Conservation (phyloP, 2,797 vertebrate species). For the Myotis vivesi region DNA sequence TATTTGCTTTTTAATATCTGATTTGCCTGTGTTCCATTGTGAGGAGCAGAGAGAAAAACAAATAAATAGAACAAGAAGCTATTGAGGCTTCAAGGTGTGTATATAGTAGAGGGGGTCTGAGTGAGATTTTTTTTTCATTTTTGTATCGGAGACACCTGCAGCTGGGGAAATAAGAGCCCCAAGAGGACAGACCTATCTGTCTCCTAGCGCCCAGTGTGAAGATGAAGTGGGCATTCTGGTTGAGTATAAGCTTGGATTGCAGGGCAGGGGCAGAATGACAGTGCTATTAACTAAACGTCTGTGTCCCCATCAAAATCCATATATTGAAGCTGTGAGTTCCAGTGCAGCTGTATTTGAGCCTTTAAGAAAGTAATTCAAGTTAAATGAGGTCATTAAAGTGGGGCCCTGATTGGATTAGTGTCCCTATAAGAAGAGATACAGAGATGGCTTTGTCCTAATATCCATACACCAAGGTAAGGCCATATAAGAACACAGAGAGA, state of each 20-base stretch:
- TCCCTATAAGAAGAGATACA: not conserved
- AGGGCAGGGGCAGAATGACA: not conserved
- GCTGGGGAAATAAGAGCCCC: not conserved
- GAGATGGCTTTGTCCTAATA: not conserved
- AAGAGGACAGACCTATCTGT: not conserved
- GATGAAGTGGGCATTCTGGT: not conserved
- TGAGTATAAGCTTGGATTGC: not conserved
- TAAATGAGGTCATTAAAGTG: not conserved
- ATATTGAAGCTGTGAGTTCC: not conserved
- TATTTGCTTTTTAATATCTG: not conserved
- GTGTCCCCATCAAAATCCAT: no score
- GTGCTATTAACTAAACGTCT: not conserved
- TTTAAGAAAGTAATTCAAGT: not conserved
- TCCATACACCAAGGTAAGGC: not conserved
- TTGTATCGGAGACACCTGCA: not conserved
- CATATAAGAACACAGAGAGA: not conserved
- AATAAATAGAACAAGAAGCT: not conserved
- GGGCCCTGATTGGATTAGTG: not conserved
- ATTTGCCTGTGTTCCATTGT: not conserved
- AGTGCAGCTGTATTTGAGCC: not conserved
- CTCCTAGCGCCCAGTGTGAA: not conserved
- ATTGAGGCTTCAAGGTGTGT: not conserved
- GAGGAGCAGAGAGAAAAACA: not conserved
- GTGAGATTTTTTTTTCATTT: not conserved
- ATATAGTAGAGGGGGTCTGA: no score